A percentile compares a stretch with the other conserved stretches of the same genome.
Evolutionary conservation across 2,797 vertebrate genomes (phyloP).

Genomic region (Sarcophilus harrisii): DNA sequence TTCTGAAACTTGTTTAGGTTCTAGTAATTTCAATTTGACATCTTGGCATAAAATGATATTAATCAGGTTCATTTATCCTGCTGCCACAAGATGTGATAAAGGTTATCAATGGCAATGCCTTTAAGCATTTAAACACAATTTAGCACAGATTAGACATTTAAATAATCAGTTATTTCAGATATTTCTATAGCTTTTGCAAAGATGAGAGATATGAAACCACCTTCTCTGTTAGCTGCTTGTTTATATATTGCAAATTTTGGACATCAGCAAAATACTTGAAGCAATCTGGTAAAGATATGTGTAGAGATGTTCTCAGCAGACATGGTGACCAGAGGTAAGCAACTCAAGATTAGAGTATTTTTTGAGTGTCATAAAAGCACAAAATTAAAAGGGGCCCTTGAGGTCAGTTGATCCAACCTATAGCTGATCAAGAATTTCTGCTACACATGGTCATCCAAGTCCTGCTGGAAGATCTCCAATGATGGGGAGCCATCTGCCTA

Average conservation of each 20-base stretch:
- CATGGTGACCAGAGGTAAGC: background rate
- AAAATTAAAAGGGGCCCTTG: background rate
- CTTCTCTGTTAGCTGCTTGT: background rate
- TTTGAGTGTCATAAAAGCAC: background rate
- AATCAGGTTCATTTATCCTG: background rate
- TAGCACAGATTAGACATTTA: background rate
- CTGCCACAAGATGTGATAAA: background rate
- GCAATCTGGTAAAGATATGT: background rate
- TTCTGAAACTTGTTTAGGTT: background rate
- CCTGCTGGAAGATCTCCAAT: background rate
- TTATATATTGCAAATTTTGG: background rate
- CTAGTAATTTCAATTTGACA: background rate
- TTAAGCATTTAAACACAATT: background rate
- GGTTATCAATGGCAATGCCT: background rate
- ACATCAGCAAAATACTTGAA: background rate
- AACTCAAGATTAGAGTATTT: background rate
- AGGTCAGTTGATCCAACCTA: background rate
- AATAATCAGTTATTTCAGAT: background rate
- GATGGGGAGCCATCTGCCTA: background rate
- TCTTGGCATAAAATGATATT: background rate
- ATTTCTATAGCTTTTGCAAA: background rate
- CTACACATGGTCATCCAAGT: background rate
- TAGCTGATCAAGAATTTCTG: background rate
- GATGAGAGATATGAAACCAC: background rate
- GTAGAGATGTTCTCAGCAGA: background rate